These are phyloP conservation scores for Crotalus tigris DNA, from an alignment of 2,113 vertebrate species.

Conservation along the genomic window DNA sequence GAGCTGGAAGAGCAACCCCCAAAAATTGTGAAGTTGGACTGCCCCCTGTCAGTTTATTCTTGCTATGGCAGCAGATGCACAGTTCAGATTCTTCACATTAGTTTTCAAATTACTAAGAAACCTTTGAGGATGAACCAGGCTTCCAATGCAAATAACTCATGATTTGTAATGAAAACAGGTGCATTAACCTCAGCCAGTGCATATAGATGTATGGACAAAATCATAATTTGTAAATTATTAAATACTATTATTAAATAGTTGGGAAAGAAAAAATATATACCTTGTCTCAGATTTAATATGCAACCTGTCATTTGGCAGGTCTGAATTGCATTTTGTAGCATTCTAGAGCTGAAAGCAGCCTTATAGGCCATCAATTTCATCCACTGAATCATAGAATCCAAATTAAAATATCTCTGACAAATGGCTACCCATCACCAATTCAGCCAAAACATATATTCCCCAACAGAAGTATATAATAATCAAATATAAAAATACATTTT, in stretches of 20 bases:
- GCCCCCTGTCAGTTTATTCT: slow-evolving; percentile 55
- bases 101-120: background rate
- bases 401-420: background rate
- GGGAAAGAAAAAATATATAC: background rate
- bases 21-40: slow-evolving; percentile 59
- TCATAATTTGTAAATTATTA: background rate
- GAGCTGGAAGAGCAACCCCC: rapidly evolving
- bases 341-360: background rate
- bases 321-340: background rate
- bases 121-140: background rate
- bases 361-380: background rate
- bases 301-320: background rate
- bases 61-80: background rate
- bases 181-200: background rate
- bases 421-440: background rate
- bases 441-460: background rate
- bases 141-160: background rate
- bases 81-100: background rate
- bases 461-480: background rate
- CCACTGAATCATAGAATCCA: background rate
- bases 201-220: background rate
- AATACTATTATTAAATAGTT: background rate
- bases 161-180: background rate
- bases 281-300: background rate
- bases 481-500: background rate